Evolutionary conservation across 2,797 vertebrate species (phyloP).

Genomic region (Tokudaia tokunoshimensis): DNA sequence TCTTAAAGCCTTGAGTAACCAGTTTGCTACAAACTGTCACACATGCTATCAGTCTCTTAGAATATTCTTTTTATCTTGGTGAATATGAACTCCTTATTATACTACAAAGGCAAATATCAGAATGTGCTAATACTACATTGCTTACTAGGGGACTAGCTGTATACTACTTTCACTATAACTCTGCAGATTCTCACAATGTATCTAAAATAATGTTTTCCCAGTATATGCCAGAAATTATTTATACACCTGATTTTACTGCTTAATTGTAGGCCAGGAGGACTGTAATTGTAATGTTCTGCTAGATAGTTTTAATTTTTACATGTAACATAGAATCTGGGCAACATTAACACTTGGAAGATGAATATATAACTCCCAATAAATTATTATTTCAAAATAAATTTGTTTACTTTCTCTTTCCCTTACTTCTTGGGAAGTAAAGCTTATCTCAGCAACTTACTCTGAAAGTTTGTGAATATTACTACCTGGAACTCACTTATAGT

Average conservation of each 20-base stretch:
- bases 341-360: not conserved
- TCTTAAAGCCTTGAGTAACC: not conserved
- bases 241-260: not conserved
- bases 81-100: slow-evolving; percentile 26
- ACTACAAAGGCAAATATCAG: not conserved
- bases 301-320: not conserved
- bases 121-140: not conserved
- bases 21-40: not conserved
- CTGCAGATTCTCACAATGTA: not conserved
- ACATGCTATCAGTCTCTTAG: not conserved
- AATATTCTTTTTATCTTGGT: not conserved
- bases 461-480: not conserved
- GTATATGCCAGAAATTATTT: not conserved
- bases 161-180: not conserved
- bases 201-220: not conserved
- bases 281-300: not conserved
- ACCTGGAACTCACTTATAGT: not conserved
- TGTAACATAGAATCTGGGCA: not conserved
- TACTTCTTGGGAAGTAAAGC: not conserved
- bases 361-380: not conserved
- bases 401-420: not conserved
- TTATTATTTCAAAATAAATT: not conserved
- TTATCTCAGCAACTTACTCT: not conserved
- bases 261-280: not conserved
- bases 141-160: not conserved